A percentile compares a stretch with the other conserved stretches of the same genome.
These are phyloP conservation scores for Micrasema longulum DNA, from an alignment of 1,140 invertebrate genomes.

Conservation along the genomic window DNA sequence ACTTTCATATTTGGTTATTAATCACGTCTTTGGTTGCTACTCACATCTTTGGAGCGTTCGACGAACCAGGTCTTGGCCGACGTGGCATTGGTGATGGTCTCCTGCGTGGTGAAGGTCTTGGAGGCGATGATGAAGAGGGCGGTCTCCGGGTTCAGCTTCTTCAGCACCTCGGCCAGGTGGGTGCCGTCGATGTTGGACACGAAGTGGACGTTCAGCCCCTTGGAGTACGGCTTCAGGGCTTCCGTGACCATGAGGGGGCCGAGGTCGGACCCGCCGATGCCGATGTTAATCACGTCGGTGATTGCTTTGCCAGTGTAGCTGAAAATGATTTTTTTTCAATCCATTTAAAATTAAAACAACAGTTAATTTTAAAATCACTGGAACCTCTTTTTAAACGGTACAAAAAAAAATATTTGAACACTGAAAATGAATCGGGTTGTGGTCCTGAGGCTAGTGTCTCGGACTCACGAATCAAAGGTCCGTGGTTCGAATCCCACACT, in stretches of 20 bases:
- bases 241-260: conserved; percentile 99
- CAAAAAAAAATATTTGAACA: no score
- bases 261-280: conserved; percentile 98
- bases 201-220: conserved; percentile 94
- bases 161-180: conserved; percentile 94
- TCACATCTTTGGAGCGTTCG: conserved; percentile 85
- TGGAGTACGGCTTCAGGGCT: conserved; percentile 91
- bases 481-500: no score
- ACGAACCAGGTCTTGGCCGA: conserved; percentile 98
- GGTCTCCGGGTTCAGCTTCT: conserved; percentile 92
- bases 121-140: conserved; percentile 98
- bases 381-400: no score
- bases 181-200: conserved; percentile 99
- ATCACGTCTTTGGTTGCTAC: no score
- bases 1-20: no score
- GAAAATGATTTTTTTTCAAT: no score
- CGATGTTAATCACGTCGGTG: conserved; percentile 99
- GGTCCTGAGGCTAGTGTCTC: no score
- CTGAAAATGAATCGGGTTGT: no score
- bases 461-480: no score
- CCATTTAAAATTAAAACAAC: no score
- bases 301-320: conserved; percentile 95
- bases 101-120: conserved; percentile 99
- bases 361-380: no score
- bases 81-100: conserved; percentile 98